Evolutionary conservation across 2,888 invertebrate species (phyloP), one percentile per base, ranked within the genome.

Genomic region (Rosalia funebris): DNA sequence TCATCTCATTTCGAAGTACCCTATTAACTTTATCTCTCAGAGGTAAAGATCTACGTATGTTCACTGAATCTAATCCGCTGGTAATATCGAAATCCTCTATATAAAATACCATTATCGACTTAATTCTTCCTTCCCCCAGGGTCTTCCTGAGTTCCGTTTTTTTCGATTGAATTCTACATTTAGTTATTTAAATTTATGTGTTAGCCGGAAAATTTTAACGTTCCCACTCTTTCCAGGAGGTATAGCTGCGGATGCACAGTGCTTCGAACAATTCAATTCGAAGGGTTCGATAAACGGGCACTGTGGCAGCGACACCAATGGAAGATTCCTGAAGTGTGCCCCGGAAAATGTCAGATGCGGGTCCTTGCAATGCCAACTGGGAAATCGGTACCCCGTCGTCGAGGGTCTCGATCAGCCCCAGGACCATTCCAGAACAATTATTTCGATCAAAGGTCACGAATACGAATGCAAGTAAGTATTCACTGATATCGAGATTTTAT

Each of bases 221-320:
- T 53, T 53, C 41, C 9, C 16, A 17, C 32, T 14, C 20, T 31
- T 62, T 65, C 10, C 55, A 77, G 77, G 92, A 9, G 91, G 94
- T 0, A 83, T 86, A 42, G 90, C 91, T 0, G 96, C 92, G 1
- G 94, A 95, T 77, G 86, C 87, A 65, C 89, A 93, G 74, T 98
- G 98, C 83, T 98, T 92, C 82, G 93, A 95, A 65, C 92, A 95
- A 82, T 96, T 96, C 84, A 98, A 98, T 82, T 91, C 94, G 0
- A 95, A 96, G 77, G 98, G 98, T 9, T 92, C 94, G 45, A 92
- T 94, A 70, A 96, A 93, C 71, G 98, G 98, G 0, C 96, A 98
- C 81, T 98, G 98, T 80, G 98, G 98, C 39, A 89, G 89, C 66
- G 92, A 93, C 75, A 79, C 81, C 65, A 84, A 83, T 61, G 83